phyloP scores from a whole-genome alignment of 2,797 vertebrate species.

The Onychomys torridus region DNA sequence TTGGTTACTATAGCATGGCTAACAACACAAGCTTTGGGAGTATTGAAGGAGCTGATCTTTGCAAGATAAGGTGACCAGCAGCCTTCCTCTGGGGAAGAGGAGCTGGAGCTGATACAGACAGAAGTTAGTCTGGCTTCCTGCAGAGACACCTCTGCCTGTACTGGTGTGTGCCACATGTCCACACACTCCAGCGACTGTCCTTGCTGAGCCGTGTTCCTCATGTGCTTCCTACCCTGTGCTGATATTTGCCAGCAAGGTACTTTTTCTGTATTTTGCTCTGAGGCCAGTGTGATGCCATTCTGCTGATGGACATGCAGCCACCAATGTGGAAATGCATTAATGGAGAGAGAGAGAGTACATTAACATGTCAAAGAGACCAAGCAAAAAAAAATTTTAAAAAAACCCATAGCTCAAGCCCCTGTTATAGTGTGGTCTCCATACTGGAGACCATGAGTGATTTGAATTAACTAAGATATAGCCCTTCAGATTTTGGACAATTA shows the following conservation, averaged over 20 bases:
- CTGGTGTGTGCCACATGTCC: neutral
- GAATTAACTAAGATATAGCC: conserved; percentile 67
- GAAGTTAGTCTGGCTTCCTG: neutral
- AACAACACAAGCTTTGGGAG: neutral
- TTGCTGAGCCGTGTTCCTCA: conserved; percentile 84
- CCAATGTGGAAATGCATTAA: conserved; percentile 84
- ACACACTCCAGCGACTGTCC: conserved; percentile 72
- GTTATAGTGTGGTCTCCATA: neutral
- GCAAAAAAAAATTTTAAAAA: neutral
- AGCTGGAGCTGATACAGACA: neutral
- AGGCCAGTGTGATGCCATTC: conserved; percentile 77
- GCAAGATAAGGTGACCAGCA: neutral
- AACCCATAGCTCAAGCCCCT: conserved; percentile 55
- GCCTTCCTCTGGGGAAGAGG: neutral
- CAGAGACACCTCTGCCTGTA: neutral
- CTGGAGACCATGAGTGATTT: neutral
- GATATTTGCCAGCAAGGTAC: conserved; percentile 89
- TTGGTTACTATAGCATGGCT: neutral
- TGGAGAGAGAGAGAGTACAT: conserved; percentile 79
- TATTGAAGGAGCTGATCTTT: neutral
- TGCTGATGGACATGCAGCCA: conserved; percentile 84
- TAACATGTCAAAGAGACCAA: conserved; percentile 82
- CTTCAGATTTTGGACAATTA: conserved; percentile 80
- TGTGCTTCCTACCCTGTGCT: conserved; percentile 91
- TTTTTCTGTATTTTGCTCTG: conserved; percentile 83